Base-by-base conservation (phyloP, 1,140 invertebrate species). In the Hypothenemus hampei region DNA sequence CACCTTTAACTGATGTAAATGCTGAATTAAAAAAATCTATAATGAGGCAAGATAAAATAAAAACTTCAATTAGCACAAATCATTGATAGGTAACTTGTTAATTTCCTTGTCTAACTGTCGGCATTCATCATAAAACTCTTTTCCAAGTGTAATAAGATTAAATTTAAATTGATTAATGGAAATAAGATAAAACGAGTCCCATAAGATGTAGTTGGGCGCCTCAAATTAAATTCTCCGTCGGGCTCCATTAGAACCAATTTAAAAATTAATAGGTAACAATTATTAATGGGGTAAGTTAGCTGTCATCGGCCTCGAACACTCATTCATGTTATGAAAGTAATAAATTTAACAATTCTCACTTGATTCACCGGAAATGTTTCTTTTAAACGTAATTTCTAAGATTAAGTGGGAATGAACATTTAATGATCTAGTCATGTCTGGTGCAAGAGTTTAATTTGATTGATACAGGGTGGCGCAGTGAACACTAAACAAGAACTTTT, bases 211-310 rank as follows among this genome's bases (percentile, higher is more conserved):
- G 11, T 37, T 15, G 11, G 16, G 7, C 11, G 7, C 7, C 2
- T 37, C 35, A 37, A n/a, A 11, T 37, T 37, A n/a, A n/a, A 8
- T 37, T 7, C 35, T n/a, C 16, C 35, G 16, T 16, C 35, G 7
- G 7, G 16, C 15, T 37, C 35, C 16, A 37, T 3, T 37, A 37
- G 16, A 37, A 7, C 35, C 35, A 37, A 37, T 37, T 16, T 37
- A 37, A 37, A 37, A 37, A 37, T 37, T 37, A 37, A 37, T 37
- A 37, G 35, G 10, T 37, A 37, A n/a, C 16, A 37, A n/a, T 16
- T 15, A 16, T 37, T 37, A 37, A 37, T 37, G 35, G 15, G 35
- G 7, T 37, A 37, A n/a, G 35, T 37, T 15, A 37, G 35, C 35
- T 37, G 35, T 15, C 35, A 16, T n/a, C n/a, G n/a, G n/a, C 35